Base-by-base conservation (phyloP, 2,797 vertebrate genomes). In the Parambassis ranga region DNA sequence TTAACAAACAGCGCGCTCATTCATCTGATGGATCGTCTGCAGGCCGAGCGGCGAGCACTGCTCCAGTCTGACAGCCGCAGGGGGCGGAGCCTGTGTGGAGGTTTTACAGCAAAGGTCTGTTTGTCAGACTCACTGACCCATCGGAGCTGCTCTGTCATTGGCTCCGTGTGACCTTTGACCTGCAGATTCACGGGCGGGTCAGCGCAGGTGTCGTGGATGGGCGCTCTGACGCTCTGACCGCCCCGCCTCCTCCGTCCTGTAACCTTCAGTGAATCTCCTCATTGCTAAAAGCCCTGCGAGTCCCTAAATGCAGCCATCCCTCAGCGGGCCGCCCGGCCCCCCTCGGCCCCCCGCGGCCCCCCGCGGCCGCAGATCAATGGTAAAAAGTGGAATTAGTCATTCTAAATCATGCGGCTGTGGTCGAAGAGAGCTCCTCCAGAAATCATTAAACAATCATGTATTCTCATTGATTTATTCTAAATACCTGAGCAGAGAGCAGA, bases 371-470 rank as follows among this genome's bases (percentile, higher is more conserved):
- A 83, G 91, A 96, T 98, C 96, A 95, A 96, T 96, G 95, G 92
- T 86, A 95, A 96, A 97, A 96, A 96, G 95, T 92, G 92, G 94
- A 96, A 98, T 98, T 96, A 98, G 95, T 97, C 94, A 96, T 98
- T 97, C 94, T 96, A 95, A 97, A 96, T 96, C 95, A 96, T 93
- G 94, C 94, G 91, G 94, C 94, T 87, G 89, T 94, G 95, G 94
- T 96, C 94, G 93, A 97, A 96, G 92, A 91, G 92, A 94, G 94
- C 94, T 94, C 93, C 95, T 96, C 94, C 93, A 92, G 94, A 98
- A 98, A 98, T 98, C 97, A 96, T 98, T 98, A 98, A 96, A 96
- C 96, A 98, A 98, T 98, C 97, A 98, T 98, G 97, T 98, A 97
- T 98, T 95, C 93, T 88, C 94, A 98, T 98, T 96, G 97, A 98